Percentiles rank a stretch among this genome's conserved stretches.
phyloP scores from a whole-genome alignment of 1,140 invertebrate genomes.

The Hermetia illucens region DNA sequence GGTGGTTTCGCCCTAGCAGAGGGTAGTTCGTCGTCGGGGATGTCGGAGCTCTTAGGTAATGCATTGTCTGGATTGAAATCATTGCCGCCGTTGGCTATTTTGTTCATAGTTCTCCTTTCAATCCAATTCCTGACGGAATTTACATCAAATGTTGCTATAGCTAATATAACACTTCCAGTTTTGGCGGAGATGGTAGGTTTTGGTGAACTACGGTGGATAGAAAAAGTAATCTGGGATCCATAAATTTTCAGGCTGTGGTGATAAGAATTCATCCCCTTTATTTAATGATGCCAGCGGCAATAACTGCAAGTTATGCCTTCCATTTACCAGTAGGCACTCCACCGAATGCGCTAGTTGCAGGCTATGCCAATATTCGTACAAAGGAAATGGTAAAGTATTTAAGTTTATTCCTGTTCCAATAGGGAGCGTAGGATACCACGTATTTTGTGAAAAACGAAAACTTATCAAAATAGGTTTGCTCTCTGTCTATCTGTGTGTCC shows the following conservation, averaged over 20 bases:
- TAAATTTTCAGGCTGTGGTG: constrained; percentile 31
- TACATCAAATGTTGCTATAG: constrained; percentile 48
- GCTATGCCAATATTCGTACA: constrained; percentile 52
- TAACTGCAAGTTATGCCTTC: constrained; percentile 57
- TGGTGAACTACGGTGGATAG: background rate
- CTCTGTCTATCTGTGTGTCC: too few relatives aligned
- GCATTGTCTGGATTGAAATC: constrained; percentile 35
- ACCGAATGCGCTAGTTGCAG: constrained; percentile 81
- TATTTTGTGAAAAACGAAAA: too few relatives aligned
- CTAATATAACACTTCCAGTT: constrained; percentile 48
- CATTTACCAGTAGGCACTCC: constrained; percentile 63
- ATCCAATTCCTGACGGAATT: constrained; percentile 44
- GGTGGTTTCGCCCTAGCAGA: constrained; percentile 12
- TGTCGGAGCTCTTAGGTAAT: constrained; percentile 12
- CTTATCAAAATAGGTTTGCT: too few relatives aligned
- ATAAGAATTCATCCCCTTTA: constrained; percentile 60
- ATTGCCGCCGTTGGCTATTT: constrained; percentile 22
- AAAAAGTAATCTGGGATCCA: background rate
- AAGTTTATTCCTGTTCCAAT: too few relatives aligned
- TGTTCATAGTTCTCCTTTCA: constrained; percentile 32
- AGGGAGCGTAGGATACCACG: too few relatives aligned
- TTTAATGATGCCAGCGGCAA: constrained; percentile 64
- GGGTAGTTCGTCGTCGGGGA: constrained; percentile 7
- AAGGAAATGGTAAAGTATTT: constrained; percentile 57
- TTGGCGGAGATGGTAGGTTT: constrained; percentile 42